Base-by-base conservation (phyloP, 1,140 invertebrate species). In the Antheraea mylitta region DNA sequence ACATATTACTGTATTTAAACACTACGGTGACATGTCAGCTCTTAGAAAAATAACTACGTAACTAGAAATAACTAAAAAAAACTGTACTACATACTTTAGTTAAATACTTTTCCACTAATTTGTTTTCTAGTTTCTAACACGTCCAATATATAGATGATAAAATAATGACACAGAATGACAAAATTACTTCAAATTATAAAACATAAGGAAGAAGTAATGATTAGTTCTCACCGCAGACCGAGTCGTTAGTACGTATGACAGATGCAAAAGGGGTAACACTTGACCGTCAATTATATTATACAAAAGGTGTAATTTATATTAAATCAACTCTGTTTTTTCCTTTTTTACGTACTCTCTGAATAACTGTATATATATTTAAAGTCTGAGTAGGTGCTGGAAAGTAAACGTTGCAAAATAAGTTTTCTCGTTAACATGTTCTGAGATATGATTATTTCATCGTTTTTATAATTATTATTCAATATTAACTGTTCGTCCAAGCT, bases 251-350 rank as follows among this genome's bases (percentile, higher is more conserved):
- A 45, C 62, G 66, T 36, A 66, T 78, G 66, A 80, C 85, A 87
- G 77, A 83, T 83, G 81, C 80, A 76, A 81, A 71, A 81, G 83
- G 79, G 80, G 75, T 82, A 75, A 82, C 77, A 85, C 74, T 76
- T 70, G 70, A 66, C 53, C 48, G 48, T 70, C 71, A 81, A 82
- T 83, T 82, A 83, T 74, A 72, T 64, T 68, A 16, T 53, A 53
- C 69, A 73, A 70, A 84, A 79, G 80, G 76, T 86, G 77, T 86
- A 75, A 85, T 85, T 85, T 82, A 79, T 75, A 77, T 64, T 74
- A 74, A 81, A 85, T 84, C 79, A 85, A 82, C 69, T 78, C 74
- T 70, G 72, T 76, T 67, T 68, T 38, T 64, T 71, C 45, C 45
- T 53, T 53, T 53, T 53, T 13, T 53, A 42, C 38, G 38, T 42